Evolutionary conservation across 2,888 invertebrate genomes (phyloP).

Genomic region (Latrodectus hesperus): DNA sequence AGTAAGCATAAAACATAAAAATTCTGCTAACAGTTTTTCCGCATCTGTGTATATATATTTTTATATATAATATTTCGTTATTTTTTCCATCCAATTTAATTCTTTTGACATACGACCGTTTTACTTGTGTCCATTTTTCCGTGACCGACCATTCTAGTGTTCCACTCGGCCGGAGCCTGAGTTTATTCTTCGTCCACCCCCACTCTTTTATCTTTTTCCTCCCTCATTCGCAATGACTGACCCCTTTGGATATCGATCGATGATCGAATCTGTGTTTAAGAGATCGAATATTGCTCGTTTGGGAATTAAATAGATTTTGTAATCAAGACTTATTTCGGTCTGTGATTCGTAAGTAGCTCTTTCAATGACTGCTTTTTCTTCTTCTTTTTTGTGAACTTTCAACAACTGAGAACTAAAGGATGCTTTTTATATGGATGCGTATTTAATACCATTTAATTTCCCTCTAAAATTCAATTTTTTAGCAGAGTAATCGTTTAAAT

Average conservation of each 20-base stretch:
- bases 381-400: too few relatives aligned
- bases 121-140: conserved; percentile 65
- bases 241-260: conserved; percentile 55
- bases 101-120: conserved; percentile 62
- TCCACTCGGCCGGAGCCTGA: conserved; percentile 59
- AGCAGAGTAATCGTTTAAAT: too few relatives aligned
- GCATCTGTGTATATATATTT: conserved; percentile 18
- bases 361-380: too few relatives aligned
- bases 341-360: not conserved
- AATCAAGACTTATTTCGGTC: not conserved
- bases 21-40: conserved; percentile 19
- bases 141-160: conserved; percentile 60
- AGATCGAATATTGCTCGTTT: conserved; percentile 35
- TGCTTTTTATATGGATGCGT: too few relatives aligned
- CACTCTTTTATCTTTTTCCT: not conserved
- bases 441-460: too few relatives aligned
- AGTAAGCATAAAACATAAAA: conserved; percentile 17
- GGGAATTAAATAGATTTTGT: not conserved
- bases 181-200: conserved; percentile 51
- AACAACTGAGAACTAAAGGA: too few relatives aligned
- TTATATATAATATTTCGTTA: conserved; percentile 15
- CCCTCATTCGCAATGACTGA: conserved; percentile 47
- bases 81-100: conserved; percentile 68
- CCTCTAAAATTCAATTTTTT: too few relatives aligned
- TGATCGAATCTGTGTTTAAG: conserved; percentile 42